A percentile compares a stretch with the other conserved stretches of the same genome.
These are phyloP conservation scores for Aphelocoma coerulescens DNA, from an alignment of 2,113 vertebrate species.

Conservation along the genomic window DNA sequence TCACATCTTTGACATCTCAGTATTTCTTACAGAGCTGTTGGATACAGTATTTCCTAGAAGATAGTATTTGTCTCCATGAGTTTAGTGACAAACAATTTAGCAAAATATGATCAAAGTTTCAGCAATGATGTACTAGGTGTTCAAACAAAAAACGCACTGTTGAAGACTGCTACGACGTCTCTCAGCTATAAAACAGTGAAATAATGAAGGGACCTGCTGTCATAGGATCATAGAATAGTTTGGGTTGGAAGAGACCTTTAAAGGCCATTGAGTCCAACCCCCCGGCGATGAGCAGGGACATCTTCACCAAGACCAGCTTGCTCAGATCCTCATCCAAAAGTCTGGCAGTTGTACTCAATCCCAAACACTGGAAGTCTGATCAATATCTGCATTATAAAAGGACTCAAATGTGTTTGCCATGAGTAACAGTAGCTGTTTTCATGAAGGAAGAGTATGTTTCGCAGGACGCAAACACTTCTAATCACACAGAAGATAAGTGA, in stretches of 20 bases:
- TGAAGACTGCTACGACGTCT: neutral
- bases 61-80: neutral
- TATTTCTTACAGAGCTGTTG: neutral
- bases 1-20: neutral
- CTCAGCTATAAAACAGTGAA: neutral
- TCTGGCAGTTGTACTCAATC: neutral
- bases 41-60: neutral
- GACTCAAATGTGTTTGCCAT: neutral
- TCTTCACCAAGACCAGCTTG: neutral
- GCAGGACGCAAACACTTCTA: neutral
- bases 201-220: neutral
- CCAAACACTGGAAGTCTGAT: neutral
- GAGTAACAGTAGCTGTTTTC: neutral
- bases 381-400: neutral
- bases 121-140: neutral
- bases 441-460: neutral
- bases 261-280: neutral
- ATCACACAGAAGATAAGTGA: constrained; percentile 34
- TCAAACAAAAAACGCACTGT: neutral
- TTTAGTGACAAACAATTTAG: neutral
- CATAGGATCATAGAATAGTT: neutral
- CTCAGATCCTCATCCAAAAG: neutral
- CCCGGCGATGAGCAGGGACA: neutral
- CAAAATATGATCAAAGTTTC: neutral
- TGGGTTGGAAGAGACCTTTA: neutral